These are phyloP conservation scores for Pachycephala philippinensis DNA, from an alignment of 2,113 vertebrate genomes.

Conservation along the genomic window DNA sequence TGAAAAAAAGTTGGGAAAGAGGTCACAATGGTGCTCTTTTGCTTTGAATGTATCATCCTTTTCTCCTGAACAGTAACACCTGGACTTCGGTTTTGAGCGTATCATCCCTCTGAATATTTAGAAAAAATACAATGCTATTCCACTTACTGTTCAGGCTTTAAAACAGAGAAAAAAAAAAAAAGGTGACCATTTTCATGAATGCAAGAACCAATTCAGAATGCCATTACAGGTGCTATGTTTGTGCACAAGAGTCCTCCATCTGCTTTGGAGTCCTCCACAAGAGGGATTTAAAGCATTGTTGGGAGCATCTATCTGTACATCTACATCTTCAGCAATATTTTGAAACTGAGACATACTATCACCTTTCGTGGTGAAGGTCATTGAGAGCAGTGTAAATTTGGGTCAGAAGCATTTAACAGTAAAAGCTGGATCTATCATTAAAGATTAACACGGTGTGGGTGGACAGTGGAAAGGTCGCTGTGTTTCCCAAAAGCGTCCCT, in stretches of 20 bases:
- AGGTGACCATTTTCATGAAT: neutral
- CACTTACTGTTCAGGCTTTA: neutral
- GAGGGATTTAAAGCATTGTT: neutral
- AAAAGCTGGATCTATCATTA: neutral
- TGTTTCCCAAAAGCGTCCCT: no score
- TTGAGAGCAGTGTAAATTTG: neutral
- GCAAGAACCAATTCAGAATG: neutral
- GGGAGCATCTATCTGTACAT: neutral
- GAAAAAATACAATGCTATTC: neutral
- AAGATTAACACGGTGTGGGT: neutral
- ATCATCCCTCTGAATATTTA: neutral
- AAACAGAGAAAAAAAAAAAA: fast-evolving
- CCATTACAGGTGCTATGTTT: fast-evolving
- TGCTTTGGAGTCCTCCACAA: neutral
- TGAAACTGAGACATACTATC: neutral
- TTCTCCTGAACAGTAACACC: neutral
- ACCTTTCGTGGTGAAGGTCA: neutral
- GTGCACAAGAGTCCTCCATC: neutral
- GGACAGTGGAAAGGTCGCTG: no score
- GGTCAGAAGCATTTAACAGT: neutral
- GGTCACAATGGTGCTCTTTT: neutral
- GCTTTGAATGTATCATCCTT: fast-evolving
- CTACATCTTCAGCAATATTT: neutral
- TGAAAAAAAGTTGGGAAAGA: neutral
- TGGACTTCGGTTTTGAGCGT: neutral